phyloP scores from a whole-genome alignment of 1,140 invertebrate species.

The Apis mellifera region Amel_HAv3.1 CM009931.2:23446001-23446500 shows the following conservation, averaged over 20 bases:
- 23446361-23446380: no score
- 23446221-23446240: no score
- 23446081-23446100: background rate
- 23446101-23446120: background rate
- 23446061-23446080: background rate
- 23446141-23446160: background rate
- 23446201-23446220: no score
- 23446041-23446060: background rate
- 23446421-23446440: no score
- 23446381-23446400: background rate
- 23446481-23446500: background rate
- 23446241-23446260: no score
- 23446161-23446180: background rate
- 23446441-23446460: no score
- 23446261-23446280: no score
- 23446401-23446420: background rate
- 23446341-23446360: no score
- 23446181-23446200: background rate
- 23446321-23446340: background rate
- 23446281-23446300: no score
- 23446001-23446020: constrained; percentile 3
- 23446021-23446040: constrained; percentile 21
- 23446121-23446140: background rate
- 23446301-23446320: background rate
- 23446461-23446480: background rate